Percentiles rank a stretch among this genome's conserved stretches.
These are phyloP conservation scores for Drosophila neocordata DNA, from an alignment of 1,140 invertebrate genomes.

Conservation along the genomic window DNA sequence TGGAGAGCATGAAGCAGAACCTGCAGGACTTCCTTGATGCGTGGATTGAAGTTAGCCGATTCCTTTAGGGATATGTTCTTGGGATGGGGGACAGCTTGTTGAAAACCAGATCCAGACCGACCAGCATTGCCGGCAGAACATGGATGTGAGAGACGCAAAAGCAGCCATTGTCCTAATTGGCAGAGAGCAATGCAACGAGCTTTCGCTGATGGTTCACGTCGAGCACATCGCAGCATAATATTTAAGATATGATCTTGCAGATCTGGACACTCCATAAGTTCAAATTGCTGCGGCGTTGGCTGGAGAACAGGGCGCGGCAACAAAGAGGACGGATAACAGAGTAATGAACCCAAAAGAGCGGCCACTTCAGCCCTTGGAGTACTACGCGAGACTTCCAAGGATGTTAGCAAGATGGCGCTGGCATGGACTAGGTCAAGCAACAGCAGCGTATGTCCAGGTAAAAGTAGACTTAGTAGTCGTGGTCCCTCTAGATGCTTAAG, in stretches of 20 bases:
- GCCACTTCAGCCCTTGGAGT: slow-evolving; percentile 95
- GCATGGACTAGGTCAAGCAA: slow-evolving; percentile 95
- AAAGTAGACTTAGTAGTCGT: slow-evolving; percentile 92
- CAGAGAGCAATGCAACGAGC: slow-evolving; percentile 95
- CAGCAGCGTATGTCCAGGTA: slow-evolving; percentile 94
- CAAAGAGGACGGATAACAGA: slow-evolving; percentile 91
- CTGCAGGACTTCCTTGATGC: slow-evolving; percentile 92
- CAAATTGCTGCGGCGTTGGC: slow-evolving; percentile 87
- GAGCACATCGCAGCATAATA: slow-evolving; percentile 93
- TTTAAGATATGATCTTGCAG: slow-evolving; percentile 93
- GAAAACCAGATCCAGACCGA: slow-evolving; percentile 43
- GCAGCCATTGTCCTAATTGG: slow-evolving; percentile 93
- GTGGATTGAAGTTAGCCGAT: slow-evolving; percentile 84
- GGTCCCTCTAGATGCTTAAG: slow-evolving; percentile 89
- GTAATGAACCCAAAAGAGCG: slow-evolving; percentile 93
- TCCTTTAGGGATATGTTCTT: slow-evolving; percentile 62
- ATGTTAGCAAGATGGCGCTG: slow-evolving; percentile 92
- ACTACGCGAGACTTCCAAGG: slow-evolving; percentile 88
- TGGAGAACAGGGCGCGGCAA: slow-evolving; percentile 92
- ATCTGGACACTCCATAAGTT: slow-evolving; percentile 81
- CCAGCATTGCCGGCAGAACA: slow-evolving; percentile 53
- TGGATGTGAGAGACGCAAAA: slow-evolving; percentile 88
- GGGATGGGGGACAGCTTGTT: slow-evolving; percentile 73
- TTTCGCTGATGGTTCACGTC: slow-evolving; percentile 93
- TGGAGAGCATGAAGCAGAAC: slow-evolving; percentile 94